Evolutionary conservation across 2,113 vertebrate species (phyloP), one percentile per base, ranked within the genome.

Genomic region (Lanius collurio): DNA sequence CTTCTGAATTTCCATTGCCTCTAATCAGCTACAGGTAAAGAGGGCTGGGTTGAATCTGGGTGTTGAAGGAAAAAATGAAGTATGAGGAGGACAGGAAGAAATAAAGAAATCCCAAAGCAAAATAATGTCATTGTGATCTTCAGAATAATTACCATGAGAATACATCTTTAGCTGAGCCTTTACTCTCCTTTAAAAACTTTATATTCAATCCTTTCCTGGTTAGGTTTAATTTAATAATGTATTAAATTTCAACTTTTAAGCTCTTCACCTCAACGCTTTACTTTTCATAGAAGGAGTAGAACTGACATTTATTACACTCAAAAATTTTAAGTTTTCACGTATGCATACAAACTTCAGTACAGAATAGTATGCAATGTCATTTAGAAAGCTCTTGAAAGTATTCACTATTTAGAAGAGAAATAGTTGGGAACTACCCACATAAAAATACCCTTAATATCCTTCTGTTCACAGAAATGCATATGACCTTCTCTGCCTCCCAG

Each of bases 11-110:
- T 92, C 62, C 74, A 31, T 85, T 88, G 79, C 60, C 71, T 95
- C 89, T 94, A 91, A 93, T 91, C 91, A 87, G 64, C 18, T 49
- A 55, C 57, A 57, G 67, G 41, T 95, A 77, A 93, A 94, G 68
- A 75, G 37, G 74, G 6, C 27, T 92, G 52, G 47, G 39, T 41
- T 93, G 35, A 65, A 62, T 64, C 44, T 77, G 52, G 10, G 6
- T 63, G 31, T 71, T 87, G 49, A 83, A 78, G 10, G 26, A 69
- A 73, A 85, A 80, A 68, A 17, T 27, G 1, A 81, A 57, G 19
- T 49, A n/a, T 65, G 28, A 62, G 37, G 9, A 73, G 11, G n/a
- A 42, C 3, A 63, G 53, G 39, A 83, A 81, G 19, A 53, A 90
- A 69, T 60, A 93, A 82, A 52, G n/a, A 88, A 74, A 88, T 67